Evolutionary conservation across 2,113 vertebrate genomes (phyloP), one percentile per base, ranked within the genome.

Genomic region (Phycodurus eques): DNA sequence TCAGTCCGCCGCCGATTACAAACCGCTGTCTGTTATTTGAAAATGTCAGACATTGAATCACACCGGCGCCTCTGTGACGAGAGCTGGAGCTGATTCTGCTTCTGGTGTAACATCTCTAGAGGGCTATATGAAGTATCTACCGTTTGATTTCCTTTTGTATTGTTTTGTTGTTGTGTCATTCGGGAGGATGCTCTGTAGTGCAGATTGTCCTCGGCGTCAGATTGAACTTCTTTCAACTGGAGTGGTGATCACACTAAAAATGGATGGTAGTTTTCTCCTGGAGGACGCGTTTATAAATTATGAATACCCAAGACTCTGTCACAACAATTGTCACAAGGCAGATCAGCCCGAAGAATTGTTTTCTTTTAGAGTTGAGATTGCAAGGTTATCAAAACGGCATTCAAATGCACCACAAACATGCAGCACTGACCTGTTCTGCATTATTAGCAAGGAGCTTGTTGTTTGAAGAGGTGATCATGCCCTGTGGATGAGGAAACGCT

Each of bases 31-130:
- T 75, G 53, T 68, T 75, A 62, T 86, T 84, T 83, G 59, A 88
- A 87, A 80, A 46, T 71, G 67, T 53, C 73, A 72, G 62, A 79
- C 79, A 19, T 84, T 72, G 78, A 82, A 84, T 83, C 78, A 71
- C 17, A 3, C 59, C 27, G 65, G 73, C 79, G 5, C 67, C 47
- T 17, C 49, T 51, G 35, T 63, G 75, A 77, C 49, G 64, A 33
- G 54, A 66, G 73, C 83, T 72, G 47, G 65, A 76, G 61, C 51
- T 68, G 67, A 81, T 83, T 81, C 76, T 20, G 59, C 49, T 73
- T 54, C 66, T 64, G 9, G 20, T 70, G 44, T 74, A 68, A 79
- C 71, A 46, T 73, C 76, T 77, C 69, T 39, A 59, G 67, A 75
- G 76, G 67, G 62, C 65, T 79, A 76, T 84, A 87, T 85, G 80